Conservation (phyloP, 2,888 invertebrate species). For the Cosmia trapezina region DNA sequence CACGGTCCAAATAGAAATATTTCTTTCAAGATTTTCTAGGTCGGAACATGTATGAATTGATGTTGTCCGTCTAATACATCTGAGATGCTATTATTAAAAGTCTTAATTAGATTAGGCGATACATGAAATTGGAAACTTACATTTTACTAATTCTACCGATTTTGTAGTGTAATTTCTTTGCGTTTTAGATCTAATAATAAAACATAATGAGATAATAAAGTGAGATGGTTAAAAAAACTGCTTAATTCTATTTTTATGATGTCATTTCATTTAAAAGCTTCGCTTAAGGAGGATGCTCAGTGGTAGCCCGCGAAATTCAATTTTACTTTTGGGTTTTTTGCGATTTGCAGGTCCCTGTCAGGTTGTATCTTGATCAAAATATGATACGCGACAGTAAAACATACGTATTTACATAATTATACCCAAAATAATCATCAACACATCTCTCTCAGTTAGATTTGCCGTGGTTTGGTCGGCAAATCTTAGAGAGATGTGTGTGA, state of each 20-base stretch:
- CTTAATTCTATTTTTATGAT: not conserved
- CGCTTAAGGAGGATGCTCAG: too few relatives aligned
- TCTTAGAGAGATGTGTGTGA: too few relatives aligned
- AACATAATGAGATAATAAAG: not conserved
- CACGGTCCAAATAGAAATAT: constrained; percentile 63
- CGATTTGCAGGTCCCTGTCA: too few relatives aligned
- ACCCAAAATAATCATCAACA: too few relatives aligned
- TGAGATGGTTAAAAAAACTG: not conserved
- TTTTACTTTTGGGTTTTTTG: too few relatives aligned
- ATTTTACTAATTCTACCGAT: not conserved
- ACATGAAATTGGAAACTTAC: constrained; percentile 1
- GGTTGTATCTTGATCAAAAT: too few relatives aligned
- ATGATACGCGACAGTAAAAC: too few relatives aligned
- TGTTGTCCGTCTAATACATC: constrained; percentile 33
- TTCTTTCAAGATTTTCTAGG: constrained; percentile 60
- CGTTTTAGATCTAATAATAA: not conserved
- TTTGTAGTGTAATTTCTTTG: not conserved
- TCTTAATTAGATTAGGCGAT: constrained; percentile 21
- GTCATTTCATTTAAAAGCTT: constrained; percentile 4
- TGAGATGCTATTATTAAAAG: constrained; percentile 20
- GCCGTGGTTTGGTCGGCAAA: too few relatives aligned
- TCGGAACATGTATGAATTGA: constrained; percentile 46
- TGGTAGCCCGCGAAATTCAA: too few relatives aligned
- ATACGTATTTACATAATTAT: too few relatives aligned
- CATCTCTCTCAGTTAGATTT: too few relatives aligned